Base-by-base conservation (phyloP, 1,140 invertebrate species). In the Phortica variegata region DNA sequence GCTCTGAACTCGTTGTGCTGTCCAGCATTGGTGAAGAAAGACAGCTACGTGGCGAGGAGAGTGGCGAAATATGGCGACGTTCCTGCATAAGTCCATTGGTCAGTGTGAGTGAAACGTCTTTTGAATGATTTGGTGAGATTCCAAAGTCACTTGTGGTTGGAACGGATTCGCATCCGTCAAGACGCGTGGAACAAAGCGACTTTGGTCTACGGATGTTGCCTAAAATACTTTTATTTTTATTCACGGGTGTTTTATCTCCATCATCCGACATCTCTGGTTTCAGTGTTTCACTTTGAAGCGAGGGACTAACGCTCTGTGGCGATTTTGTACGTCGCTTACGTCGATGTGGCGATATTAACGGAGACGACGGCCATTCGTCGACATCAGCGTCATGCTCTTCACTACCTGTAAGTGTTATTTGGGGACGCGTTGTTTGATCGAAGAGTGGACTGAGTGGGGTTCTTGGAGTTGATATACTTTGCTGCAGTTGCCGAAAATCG, bases 291-390 rank as follows among this genome's bases (percentile, higher is more conserved):
- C 60, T 29, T 29, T 29, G 26, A 12, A 12, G 47, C 63, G 53
- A 48, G 12, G 63, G 60, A 47, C 63, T 68, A 0, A 37, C 33
- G 0, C 31, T 26, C 2, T 46, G 29, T 4, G 61, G 63, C 0
- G 62, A 43, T 46, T 72, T 72, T 0, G 55, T 57, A 18, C 52
- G 60, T 9, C 54, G 52, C 6, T 57, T 47, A 29, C 54, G 50
- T 9, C 68, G 47, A 0, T 40, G 44, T 0, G 54, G 52, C 3
- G 59, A 56, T 21, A 60, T 70, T 4, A 69, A 36, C 2, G 68
- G 68, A 3, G 68, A 56, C n/a, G 58, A 57, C 2, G 68, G 63
- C 63, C 63, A 72, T 34, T 72, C 68, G 46, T 72, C 60, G 12
- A 58, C 47, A 13, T 68, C 68, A 0, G 55, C 62, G 31, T 63